These are phyloP conservation scores for Gambusia affinis DNA, from an alignment of 2,113 vertebrate genomes.

Conservation along the genomic window DNA sequence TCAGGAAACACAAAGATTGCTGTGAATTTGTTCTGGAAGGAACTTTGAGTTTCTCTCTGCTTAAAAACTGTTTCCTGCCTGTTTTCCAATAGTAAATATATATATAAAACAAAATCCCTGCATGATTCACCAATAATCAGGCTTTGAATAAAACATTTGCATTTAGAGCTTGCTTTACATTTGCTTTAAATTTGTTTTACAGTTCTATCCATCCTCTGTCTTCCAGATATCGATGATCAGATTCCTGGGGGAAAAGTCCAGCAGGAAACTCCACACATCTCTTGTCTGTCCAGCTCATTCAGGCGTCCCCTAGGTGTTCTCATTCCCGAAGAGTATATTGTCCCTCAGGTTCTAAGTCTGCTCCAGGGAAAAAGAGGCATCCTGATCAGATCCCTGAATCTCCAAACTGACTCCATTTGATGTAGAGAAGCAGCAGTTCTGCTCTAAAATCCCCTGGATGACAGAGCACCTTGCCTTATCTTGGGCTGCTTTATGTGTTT, in stretches of 20 bases:
- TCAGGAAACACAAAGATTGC: slow-evolving; percentile 1
- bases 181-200: not conserved
- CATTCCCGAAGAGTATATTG: no score
- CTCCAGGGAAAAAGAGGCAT: no score
- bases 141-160: not conserved
- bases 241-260: not conserved
- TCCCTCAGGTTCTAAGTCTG: no score
- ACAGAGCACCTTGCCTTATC: no score
- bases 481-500: no score
- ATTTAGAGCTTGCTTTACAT: not conserved
- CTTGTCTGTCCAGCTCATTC: not conserved
- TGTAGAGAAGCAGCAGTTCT: no score
- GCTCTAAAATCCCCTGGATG: no score
- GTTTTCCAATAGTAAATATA: not conserved
- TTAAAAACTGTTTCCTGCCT: not conserved
- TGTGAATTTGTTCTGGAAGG: not conserved
- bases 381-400: no score
- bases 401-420: no score
- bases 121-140: not conserved
- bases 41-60: not conserved
- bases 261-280: not conserved
- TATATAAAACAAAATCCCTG: not conserved
- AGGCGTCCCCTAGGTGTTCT: not conserved
- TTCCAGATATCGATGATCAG: not conserved
- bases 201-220: not conserved